phyloP scores from a whole-genome alignment of 2,797 vertebrate species.

The Eptatretus atami region DNA sequence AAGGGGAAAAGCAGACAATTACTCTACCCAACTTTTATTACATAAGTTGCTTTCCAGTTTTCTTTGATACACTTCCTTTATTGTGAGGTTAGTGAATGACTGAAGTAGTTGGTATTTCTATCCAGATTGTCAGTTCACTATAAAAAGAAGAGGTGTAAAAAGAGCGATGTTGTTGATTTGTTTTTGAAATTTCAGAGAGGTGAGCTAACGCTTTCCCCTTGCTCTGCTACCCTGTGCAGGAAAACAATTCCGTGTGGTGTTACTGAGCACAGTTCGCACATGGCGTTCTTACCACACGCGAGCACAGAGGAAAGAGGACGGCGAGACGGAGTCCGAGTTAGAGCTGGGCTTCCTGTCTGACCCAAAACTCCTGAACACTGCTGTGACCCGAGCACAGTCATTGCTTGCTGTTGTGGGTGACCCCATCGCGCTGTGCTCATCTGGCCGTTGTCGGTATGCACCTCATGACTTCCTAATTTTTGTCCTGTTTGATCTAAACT shows the following conservation, averaged over 20 bases:
- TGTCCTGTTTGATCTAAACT: no score
- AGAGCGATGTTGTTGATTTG: no score
- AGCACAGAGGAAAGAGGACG: slow-evolving; percentile 92
- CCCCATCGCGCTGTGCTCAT: slow-evolving; percentile 79
- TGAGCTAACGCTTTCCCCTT: no score
- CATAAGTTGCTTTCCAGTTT: no score
- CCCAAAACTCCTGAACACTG: slow-evolving; percentile 96
- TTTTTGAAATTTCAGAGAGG: no score
- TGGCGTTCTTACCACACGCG: slow-evolving; percentile 36
- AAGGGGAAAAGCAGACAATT: no score
- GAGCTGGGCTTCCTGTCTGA: slow-evolving; percentile 96
- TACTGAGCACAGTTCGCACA: slow-evolving; percentile 87
- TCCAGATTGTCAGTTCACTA: no score
- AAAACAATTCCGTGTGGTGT: slow-evolving; percentile 86
- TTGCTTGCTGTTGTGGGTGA: slow-evolving; percentile 91
- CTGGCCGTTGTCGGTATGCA: slow-evolving; percentile 81
- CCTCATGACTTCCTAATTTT: not conserved
- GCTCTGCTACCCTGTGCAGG: slow-evolving; percentile 17
- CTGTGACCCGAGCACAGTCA: slow-evolving; percentile 90
- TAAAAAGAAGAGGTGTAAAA: no score
- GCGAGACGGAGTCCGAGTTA: slow-evolving; percentile 84
- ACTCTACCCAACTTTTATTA: no score
- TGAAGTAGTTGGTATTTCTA: no score
- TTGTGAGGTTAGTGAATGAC: no score
- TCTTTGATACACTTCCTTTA: no score